Conservation (phyloP, 2,113 vertebrate species). For the Alethe diademata region DNA sequence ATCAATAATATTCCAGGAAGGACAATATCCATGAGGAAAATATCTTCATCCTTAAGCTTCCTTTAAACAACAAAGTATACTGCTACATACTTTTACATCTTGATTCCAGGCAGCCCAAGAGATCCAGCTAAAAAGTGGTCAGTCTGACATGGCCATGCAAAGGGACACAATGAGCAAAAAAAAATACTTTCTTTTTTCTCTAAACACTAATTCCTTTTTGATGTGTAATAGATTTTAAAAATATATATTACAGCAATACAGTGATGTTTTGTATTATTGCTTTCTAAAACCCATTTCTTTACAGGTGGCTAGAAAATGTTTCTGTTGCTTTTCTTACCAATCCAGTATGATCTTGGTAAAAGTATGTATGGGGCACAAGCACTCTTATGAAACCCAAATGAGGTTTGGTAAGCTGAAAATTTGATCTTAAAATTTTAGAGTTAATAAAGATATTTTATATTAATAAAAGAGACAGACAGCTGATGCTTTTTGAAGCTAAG, state of each 20-base stretch:
- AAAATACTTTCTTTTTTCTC: background rate
- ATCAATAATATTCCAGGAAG: background rate
- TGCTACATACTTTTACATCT: background rate
- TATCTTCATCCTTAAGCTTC: background rate
- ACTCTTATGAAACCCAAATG: background rate
- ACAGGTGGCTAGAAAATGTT: background rate
- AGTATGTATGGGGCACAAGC: background rate
- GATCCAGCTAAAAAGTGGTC: background rate
- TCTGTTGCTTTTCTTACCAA: background rate
- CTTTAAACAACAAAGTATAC: background rate
- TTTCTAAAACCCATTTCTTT: background rate
- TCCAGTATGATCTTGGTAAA: background rate
- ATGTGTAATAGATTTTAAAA: background rate
- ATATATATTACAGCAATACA: background rate
- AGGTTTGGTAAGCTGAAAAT: background rate
- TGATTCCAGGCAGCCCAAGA: background rate
- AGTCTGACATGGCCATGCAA: background rate
- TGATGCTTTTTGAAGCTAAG: background rate
- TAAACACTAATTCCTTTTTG: background rate
- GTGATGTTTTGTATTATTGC: background rate
- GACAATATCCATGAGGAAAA: background rate
- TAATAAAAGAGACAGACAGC: background rate
- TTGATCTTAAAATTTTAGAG: background rate
- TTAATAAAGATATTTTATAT: background rate
- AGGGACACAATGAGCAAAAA: background rate